A percentile compares a stretch with the other conserved stretches of the same genome.
Evolutionary conservation across 2,797 vertebrate genomes (phyloP).

Genomic region (Sebastiscus tertius): DNA sequence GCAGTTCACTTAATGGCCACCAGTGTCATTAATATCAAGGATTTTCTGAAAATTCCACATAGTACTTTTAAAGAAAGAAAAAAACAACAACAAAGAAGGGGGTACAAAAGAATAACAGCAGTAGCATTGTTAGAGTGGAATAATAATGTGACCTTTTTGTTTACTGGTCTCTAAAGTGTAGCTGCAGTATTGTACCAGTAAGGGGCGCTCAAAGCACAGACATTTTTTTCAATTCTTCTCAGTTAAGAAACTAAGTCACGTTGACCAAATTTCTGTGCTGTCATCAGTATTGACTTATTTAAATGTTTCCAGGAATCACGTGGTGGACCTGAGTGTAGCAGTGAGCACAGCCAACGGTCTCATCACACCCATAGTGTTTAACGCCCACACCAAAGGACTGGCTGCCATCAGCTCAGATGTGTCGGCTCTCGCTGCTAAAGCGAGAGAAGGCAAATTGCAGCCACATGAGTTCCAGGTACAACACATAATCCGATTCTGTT

Average conservation of each 20-base stretch:
- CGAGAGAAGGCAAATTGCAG: slow-evolving; percentile 95
- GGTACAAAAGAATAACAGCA: background rate
- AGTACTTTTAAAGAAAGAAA: background rate
- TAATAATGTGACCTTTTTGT: background rate
- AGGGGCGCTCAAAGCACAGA: slow-evolving; percentile 4
- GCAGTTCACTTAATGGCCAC: too few relatives aligned
- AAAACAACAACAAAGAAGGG: background rate
- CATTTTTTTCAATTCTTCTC: background rate
- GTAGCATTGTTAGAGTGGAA: background rate
- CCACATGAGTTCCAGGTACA: slow-evolving; percentile 96
- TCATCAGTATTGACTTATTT: background rate
- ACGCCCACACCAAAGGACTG: slow-evolving; percentile 94
- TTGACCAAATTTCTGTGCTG: background rate
- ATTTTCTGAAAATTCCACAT: too few relatives aligned
- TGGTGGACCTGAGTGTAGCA: slow-evolving; percentile 94
- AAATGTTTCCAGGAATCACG: slow-evolving; percentile 88
- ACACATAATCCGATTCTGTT: background rate
- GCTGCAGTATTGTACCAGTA: slow-evolving; percentile 4
- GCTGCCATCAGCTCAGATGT: slow-evolving; percentile 90
- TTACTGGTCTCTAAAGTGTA: background rate
- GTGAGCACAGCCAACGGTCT: slow-evolving; percentile 94
- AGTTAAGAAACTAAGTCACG: background rate
- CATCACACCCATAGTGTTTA: slow-evolving; percentile 97
- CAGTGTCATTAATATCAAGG: too few relatives aligned
- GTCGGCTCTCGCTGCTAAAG: slow-evolving; percentile 87